A percentile compares a stretch with the other conserved stretches of the same genome.
phyloP scores from a whole-genome alignment of 2,797 vertebrate species.

The Morus bassanus region DNA sequence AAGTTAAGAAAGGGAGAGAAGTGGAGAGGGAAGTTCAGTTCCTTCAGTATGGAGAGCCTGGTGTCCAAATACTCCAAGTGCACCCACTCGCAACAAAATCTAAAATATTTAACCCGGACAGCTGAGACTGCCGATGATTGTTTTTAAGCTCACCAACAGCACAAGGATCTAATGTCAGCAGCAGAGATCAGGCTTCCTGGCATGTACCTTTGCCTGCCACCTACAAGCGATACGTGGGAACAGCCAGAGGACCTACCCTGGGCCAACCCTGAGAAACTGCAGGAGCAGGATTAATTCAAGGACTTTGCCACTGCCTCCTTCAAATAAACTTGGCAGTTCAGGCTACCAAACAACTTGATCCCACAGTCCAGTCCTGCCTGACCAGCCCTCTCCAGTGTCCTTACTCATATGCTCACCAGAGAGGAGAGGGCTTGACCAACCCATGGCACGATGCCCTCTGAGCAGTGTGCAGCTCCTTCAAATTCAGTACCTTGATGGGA shows the following conservation, averaged over 20 bases:
- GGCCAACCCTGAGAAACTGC: not conserved
- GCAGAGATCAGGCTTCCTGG: not conserved
- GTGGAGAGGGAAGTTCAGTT: slow-evolving; percentile 8
- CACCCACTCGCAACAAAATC: not conserved
- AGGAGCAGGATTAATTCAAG: not conserved
- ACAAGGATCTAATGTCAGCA: rapidly evolving
- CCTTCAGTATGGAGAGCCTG: not conserved
- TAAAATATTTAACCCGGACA: not conserved
- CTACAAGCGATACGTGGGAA: rapidly evolving
- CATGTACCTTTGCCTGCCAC: rapidly evolving
- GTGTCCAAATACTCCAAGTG: not conserved
- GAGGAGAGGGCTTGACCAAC: not conserved
- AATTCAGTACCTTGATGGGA: not conserved
- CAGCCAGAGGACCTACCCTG: not conserved
- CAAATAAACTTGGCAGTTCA: not conserved
- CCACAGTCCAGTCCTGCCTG: not conserved
- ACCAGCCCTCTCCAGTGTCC: too few relatives aligned
- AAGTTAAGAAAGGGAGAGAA: slow-evolving; percentile 10
- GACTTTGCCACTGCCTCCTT: not conserved
- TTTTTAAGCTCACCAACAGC: not conserved
- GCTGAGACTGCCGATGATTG: not conserved
- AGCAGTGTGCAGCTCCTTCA: not conserved
- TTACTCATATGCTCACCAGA: rapidly evolving
- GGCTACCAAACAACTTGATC: not conserved
- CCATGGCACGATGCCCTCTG: rapidly evolving